Percentiles rank a stretch among this genome's conserved stretches.
Conservation (phyloP, 2,888 invertebrate species). For the Arctia plantaginis region DNA sequence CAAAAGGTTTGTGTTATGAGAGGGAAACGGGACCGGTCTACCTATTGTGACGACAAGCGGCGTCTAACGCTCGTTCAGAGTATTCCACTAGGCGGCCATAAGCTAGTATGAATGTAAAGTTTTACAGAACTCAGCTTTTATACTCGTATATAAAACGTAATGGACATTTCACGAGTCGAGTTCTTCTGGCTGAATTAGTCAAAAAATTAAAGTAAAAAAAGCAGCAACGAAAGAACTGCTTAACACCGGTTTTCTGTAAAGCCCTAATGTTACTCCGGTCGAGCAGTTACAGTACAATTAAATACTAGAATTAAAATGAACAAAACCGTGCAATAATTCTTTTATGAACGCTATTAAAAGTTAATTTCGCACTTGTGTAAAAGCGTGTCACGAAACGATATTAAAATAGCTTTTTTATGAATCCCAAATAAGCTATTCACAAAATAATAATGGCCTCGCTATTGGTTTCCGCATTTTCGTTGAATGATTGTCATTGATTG, state of each 20-base stretch:
- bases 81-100: conserved; percentile 12
- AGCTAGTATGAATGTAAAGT: neutral
- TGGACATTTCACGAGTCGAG: neutral
- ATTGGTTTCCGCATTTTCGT: conserved; percentile 53
- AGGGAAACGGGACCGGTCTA: conserved; percentile 57
- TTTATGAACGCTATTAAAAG: neutral
- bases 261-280: neutral
- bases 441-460: conserved; percentile 48
- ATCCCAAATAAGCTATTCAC: conserved; percentile 39
- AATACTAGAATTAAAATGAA: no score
- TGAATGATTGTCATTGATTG: conserved; percentile 66
- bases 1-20: conserved; percentile 67
- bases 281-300: neutral
- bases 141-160: neutral
- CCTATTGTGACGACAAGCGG: conserved; percentile 62
- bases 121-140: neutral
- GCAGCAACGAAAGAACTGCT: no score
- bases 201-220: no score
- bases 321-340: neutral
- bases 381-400: conserved; percentile 8
- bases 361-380: conserved; percentile 22
- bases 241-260: no score
- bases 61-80: conserved; percentile 53
- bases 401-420: conserved; percentile 27
- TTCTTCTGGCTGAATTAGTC: neutral